Base-by-base conservation (phyloP, 2,888 invertebrate species). In the Euplagia quadripunctaria region DNA sequence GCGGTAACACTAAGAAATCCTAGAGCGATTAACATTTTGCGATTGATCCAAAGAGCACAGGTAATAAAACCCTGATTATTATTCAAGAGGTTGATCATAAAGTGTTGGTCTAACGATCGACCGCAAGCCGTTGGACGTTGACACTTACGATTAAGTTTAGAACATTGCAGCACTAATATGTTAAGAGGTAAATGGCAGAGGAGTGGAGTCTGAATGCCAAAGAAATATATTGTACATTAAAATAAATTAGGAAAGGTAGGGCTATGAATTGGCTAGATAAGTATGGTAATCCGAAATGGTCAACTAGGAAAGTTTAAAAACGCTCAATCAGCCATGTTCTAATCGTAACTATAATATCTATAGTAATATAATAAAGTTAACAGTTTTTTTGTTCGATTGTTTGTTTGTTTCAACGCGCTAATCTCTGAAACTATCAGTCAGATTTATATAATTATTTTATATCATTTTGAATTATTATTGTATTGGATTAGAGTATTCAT, bases 21-120 rank as follows among this genome's bases (percentile, higher is more conserved):
- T 12, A 46, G 52, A 67, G 12, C 9, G 20, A 51, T 58, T 49
- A 46, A 58, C 20, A 71, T 42, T 49, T 14, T 41, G 52, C 46
- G 46, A 71, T n/a, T 31, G 65, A 68, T 74, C 74, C 72, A 61
- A 70, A 75, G 75, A 78, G 83, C 81, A 76, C 83, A 70, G 16
- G n/a, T 66, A 64, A 76, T 83, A 81, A 83, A 81, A 81, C 71
- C 70, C 73, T 70, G 74, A 77, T 79, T 72, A 77, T 75, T 77
- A 82, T 82, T 77, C 81, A 74, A 82, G 75, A 73, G 73, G 63
- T 70, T n/a, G 68, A 68, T 72, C 69, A 76, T 76, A 70, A 76
- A 82, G 64, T 79, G 75, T 72, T 76, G 81, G 76, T 71, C n/a
- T 20, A 12, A 63, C 68, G 72, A 79, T 81, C 83, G 55, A 75